Evolutionary conservation across 2,888 invertebrate genomes (phyloP).

Genomic region (Drosophila paucipuncta): DNA sequence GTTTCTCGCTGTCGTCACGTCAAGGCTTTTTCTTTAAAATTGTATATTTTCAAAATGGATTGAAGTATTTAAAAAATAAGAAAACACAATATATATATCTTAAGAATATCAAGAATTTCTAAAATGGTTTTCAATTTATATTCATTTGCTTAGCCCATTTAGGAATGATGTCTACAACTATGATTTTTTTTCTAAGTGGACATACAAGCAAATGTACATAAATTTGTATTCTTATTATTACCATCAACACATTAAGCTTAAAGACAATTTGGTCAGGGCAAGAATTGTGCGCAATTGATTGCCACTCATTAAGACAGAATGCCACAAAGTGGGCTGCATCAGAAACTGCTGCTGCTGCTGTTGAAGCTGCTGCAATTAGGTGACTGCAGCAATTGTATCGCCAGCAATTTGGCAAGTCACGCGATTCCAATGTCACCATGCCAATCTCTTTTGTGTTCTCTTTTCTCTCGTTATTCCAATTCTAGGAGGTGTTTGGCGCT

Average conservation of each 20-base stretch:
- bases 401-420: slow-evolving; percentile 6
- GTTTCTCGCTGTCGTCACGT: background rate
- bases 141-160: background rate
- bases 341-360: slow-evolving; percentile 7
- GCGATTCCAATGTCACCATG: slow-evolving; percentile 23
- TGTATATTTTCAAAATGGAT: background rate
- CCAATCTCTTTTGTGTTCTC: slow-evolving; percentile 34
- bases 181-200: background rate
- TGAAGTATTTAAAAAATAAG: background rate
- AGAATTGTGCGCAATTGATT: slow-evolving; percentile 26
- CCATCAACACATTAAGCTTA: slow-evolving; percentile 51
- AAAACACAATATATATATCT: too few species aligned
- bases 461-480: slow-evolving; percentile 54
- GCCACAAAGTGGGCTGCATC: slow-evolving; percentile 4
- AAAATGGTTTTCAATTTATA: background rate
- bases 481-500: slow-evolving; percentile 86
- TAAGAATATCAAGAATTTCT: background rate
- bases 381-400: background rate
- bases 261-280: slow-evolving; percentile 24
- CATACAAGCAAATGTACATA: background rate
- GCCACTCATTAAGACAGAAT: slow-evolving; percentile 26
- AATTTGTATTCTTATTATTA: slow-evolving; percentile 2
- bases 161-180: background rate
- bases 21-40: background rate
- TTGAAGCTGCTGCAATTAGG: slow-evolving; percentile 3